These are phyloP conservation scores for Syritta pipiens DNA, from an alignment of 2,888 invertebrate species.

Conservation along the genomic window DNA sequence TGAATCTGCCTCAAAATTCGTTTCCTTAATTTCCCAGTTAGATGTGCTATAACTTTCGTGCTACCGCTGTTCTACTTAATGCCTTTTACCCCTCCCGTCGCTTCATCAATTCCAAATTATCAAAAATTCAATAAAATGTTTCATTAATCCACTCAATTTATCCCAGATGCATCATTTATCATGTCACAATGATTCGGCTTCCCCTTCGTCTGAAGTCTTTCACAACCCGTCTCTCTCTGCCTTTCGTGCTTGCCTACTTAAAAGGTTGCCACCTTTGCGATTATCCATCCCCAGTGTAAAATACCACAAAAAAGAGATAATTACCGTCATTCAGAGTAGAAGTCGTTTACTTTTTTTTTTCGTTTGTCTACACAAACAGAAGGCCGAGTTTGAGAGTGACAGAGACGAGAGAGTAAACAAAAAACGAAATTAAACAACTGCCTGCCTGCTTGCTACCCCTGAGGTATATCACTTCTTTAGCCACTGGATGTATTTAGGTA, in stretches of 20 bases:
- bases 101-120: slow-evolving; percentile 60
- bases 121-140: slow-evolving; percentile 47
- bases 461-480: slow-evolving; percentile 5
- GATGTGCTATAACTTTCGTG: too few species aligned
- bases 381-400: neutral
- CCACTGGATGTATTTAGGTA: slow-evolving; percentile 34
- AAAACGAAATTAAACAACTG: slow-evolving; percentile 30
- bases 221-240: neutral
- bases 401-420: neutral
- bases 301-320: slow-evolving; percentile 65
- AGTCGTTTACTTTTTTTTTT: slow-evolving; percentile 29
- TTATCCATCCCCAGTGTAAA: slow-evolving; percentile 59
- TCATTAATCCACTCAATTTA: slow-evolving; percentile 67
- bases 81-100: slow-evolving; percentile 37
- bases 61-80: too few species aligned
- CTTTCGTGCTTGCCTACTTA: neutral
- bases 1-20: too few species aligned
- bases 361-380: slow-evolving; percentile 1
- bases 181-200: slow-evolving; percentile 53
- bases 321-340: slow-evolving; percentile 57
- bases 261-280: slow-evolving; percentile 55
- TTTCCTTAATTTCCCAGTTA: too few species aligned
- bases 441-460: slow-evolving; percentile 48
- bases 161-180: slow-evolving; percentile 64
- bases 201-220: slow-evolving; percentile 34